These are phyloP conservation scores for Neoarius graeffei DNA, from an alignment of 2,113 vertebrate genomes.

Conservation along the genomic window DNA sequence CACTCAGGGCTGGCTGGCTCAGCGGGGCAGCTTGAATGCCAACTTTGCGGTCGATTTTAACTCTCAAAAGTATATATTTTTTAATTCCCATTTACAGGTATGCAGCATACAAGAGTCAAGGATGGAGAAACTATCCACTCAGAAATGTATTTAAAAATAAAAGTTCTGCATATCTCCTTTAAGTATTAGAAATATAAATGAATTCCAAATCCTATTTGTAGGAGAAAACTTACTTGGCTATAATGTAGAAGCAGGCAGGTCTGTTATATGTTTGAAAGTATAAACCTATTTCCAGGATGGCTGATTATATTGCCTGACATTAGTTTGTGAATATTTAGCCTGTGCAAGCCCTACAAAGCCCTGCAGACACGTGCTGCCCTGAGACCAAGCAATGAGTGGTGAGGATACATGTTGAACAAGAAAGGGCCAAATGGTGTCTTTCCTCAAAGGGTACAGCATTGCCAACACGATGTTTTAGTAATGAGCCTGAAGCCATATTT, in stretches of 20 bases:
- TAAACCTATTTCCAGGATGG: neutral
- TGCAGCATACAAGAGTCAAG: too few relatives aligned
- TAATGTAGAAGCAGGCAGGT: neutral
- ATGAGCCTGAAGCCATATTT: conserved; percentile 66
- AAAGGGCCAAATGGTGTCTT: conserved; percentile 58
- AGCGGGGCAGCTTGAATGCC: too few relatives aligned
- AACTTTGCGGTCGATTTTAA: too few relatives aligned
- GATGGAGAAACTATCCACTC: too few relatives aligned
- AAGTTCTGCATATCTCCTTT: too few relatives aligned
- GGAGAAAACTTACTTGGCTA: neutral
- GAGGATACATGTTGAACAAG: conserved; percentile 54
- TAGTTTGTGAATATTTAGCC: conserved; percentile 21
- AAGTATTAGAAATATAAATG: conserved; percentile 2
- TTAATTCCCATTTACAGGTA: too few relatives aligned
- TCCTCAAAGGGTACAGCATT: conserved; percentile 64
- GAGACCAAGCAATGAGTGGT: conserved; percentile 33
- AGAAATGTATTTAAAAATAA: too few relatives aligned
- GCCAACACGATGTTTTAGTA: conserved; percentile 64
- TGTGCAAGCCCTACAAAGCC: conserved; percentile 16
- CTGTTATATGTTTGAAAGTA: neutral
- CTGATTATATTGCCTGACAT: neutral
- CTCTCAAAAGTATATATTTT: too few relatives aligned
- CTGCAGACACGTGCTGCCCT: neutral
- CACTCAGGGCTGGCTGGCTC: too few relatives aligned
- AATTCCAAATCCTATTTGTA: neutral